These are phyloP conservation scores for Thryonomys swinderianus DNA, from an alignment of 2,113 vertebrate genomes.

Conservation along the genomic window DNA sequence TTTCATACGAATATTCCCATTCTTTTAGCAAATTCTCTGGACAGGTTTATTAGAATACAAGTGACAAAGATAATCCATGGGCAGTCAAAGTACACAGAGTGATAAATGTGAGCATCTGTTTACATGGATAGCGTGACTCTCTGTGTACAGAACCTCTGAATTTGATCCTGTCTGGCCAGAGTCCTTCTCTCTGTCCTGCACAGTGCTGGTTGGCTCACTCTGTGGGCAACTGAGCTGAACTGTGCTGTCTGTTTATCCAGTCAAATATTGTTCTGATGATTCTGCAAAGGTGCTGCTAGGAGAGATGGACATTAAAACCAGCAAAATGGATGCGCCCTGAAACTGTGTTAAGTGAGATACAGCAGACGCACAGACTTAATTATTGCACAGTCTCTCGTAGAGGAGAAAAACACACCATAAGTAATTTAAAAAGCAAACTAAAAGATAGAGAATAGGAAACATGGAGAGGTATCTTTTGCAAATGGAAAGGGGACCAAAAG, in stretches of 20 bases:
- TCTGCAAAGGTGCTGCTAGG: neutral
- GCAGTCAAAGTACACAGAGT: neutral
- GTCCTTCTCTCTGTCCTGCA: neutral
- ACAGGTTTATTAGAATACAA: neutral
- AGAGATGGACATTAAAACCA: neutral
- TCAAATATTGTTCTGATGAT: neutral
- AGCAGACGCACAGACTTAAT: neutral
- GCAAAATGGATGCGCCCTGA: no score
- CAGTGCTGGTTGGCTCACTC: neutral
- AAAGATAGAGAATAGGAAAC: neutral
- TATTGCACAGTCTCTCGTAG: neutral
- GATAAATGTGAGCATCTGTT: neutral
- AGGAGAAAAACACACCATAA: neutral
- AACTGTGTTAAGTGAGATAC: neutral
- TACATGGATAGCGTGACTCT: fast-evolving
- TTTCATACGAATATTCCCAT: neutral
- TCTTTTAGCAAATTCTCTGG: neutral
- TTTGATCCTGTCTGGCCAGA: neutral
- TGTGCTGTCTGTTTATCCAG: neutral
- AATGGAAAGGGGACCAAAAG: neutral
- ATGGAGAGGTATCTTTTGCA: neutral
- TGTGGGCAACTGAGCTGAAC: neutral
- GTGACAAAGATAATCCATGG: neutral
- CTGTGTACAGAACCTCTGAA: no score
- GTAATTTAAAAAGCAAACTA: neutral